phyloP scores from a whole-genome alignment of 2,797 vertebrate genomes.

The Hirundo rustica region DNA sequence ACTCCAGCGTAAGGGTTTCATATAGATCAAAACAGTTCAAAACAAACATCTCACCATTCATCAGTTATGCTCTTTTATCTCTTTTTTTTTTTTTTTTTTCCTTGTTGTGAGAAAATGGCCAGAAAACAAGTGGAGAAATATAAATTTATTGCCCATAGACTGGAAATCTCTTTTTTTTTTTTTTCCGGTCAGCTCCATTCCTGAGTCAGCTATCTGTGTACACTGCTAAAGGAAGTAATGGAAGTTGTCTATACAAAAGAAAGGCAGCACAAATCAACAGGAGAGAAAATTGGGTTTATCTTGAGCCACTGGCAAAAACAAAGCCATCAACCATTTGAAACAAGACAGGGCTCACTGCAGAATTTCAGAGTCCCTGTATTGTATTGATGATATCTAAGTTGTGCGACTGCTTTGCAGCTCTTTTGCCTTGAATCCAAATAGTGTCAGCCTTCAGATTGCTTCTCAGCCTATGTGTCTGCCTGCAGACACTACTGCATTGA shows the following conservation, averaged over 20 bases:
- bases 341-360: background rate
- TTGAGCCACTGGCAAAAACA: slow-evolving; percentile 8
- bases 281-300: slow-evolving; percentile 27
- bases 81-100: background rate
- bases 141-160: background rate
- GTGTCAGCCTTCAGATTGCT: background rate
- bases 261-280: slow-evolving; percentile 28
- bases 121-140: slow-evolving; percentile 13
- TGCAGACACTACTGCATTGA: slow-evolving; percentile 38
- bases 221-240: slow-evolving; percentile 33
- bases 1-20: background rate
- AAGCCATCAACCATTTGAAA: background rate
- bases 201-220: background rate
- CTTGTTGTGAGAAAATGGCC: background rate
- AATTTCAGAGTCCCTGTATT: background rate
- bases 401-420: background rate
- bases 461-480: background rate
- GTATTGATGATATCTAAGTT: background rate
- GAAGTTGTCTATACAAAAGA: slow-evolving; percentile 19
- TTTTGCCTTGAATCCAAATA: background rate
- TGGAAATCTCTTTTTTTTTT: background rate
- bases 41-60: background rate
- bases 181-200: background rate
- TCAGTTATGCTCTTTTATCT: background rate
- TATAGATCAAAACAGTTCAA: background rate